phyloP scores from a whole-genome alignment of 2,888 invertebrate species.

The Apocheima hispidaria region DNA sequence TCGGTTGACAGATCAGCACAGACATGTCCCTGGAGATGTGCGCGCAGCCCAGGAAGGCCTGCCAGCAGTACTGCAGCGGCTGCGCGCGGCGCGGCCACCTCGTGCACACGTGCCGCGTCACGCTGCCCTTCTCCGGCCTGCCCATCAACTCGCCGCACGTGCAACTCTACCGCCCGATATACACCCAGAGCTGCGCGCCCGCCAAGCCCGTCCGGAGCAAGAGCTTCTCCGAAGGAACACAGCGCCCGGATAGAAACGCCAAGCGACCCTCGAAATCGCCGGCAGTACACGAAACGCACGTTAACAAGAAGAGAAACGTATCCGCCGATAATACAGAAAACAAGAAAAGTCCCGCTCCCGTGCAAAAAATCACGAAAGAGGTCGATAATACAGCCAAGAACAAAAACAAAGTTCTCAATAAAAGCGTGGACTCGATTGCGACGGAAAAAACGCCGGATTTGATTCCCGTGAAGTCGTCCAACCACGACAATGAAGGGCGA shows the following conservation, averaged over 20 bases:
- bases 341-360: background rate
- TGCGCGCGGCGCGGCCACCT: slow-evolving; percentile 85
- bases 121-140: slow-evolving; percentile 73
- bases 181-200: slow-evolving; percentile 34
- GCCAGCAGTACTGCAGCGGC: slow-evolving; percentile 83
- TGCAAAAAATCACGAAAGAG: slow-evolving; percentile 1
- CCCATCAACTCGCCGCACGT: slow-evolving; percentile 76
- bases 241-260: slow-evolving; percentile 43
- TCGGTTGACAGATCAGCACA: slow-evolving; percentile 73
- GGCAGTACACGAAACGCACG: slow-evolving; percentile 62
- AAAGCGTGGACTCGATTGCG: slow-evolving; percentile 12
- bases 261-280: slow-evolving; percentile 79
- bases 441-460: slow-evolving; percentile 62
- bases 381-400: slow-evolving; percentile 20
- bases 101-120: slow-evolving; percentile 70
- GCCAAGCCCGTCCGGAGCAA: slow-evolving; percentile 39
- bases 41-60: slow-evolving; percentile 61
- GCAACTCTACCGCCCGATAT: slow-evolving; percentile 64
- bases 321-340: slow-evolving; percentile 48
- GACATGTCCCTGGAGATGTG: slow-evolving; percentile 69
- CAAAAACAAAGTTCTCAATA: slow-evolving; percentile 16
- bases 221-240: slow-evolving; percentile 46
- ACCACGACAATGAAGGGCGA: slow-evolving; percentile 73
- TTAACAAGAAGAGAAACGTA: slow-evolving; percentile 65
- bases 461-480: slow-evolving; percentile 64